Percentiles rank a stretch among this genome's conserved stretches.
Conservation (phyloP, 2,113 vertebrate species). For the Ciconia maguari region DNA sequence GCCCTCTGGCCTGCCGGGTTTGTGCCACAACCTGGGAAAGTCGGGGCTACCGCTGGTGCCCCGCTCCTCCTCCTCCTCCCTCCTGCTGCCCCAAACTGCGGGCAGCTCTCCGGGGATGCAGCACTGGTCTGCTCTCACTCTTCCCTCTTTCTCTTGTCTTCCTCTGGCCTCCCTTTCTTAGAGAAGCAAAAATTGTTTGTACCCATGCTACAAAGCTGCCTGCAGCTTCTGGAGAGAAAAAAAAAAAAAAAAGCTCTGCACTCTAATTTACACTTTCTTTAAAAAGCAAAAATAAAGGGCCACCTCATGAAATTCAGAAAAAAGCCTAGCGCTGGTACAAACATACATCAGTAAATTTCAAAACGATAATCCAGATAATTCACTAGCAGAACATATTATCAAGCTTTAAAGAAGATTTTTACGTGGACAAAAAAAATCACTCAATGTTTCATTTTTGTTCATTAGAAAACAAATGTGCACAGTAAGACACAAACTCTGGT, state of each 20-base stretch:
- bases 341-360: not conserved
- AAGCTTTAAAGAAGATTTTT: not conserved
- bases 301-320: not conserved
- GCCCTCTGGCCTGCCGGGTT: not conserved
- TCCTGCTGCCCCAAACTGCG: not conserved
- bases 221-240: not conserved
- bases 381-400: not conserved
- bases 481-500: not conserved
- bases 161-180: not conserved
- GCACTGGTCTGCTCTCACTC: not conserved
- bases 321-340: not conserved
- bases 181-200: not conserved
- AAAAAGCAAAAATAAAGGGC: not conserved
- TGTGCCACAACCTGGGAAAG: not conserved
- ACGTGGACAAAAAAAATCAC: not conserved
- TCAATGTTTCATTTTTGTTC: not conserved
- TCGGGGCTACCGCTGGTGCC: rapidly evolving
- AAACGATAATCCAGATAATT: not conserved
- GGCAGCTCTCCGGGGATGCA: not conserved
- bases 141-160: not conserved
- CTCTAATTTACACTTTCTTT: not conserved
- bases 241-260: not conserved
- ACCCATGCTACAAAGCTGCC: not conserved
- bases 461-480: not conserved
- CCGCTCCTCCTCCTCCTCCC: not conserved